Evolutionary conservation across 2,113 vertebrate genomes (phyloP).

Genomic region (Phyllopteryx taeniolatus): DNA sequence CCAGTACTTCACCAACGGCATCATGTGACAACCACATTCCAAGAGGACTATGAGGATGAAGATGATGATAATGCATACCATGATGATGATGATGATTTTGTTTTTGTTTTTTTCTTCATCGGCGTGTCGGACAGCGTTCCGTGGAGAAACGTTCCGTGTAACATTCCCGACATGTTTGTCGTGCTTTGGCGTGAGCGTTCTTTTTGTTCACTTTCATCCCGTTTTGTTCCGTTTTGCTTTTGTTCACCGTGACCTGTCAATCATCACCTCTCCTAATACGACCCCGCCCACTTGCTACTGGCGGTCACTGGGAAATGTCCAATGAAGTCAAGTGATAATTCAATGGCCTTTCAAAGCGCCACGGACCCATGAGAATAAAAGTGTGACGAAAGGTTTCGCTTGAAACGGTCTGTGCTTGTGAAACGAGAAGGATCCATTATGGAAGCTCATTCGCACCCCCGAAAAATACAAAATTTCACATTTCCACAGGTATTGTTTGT

Average conservation of each 20-base stretch:
- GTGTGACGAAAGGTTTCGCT: background rate
- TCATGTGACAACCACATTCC: conserved; percentile 62
- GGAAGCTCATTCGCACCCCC: background rate
- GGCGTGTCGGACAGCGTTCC: background rate
- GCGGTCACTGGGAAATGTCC: background rate
- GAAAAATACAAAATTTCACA: background rate
- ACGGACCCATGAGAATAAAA: background rate
- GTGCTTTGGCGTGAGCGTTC: background rate
- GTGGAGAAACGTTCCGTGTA: background rate
- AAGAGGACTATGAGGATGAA: too few relatives aligned
- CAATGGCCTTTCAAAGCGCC: background rate
- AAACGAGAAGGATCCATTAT: background rate
- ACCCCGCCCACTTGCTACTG: background rate
- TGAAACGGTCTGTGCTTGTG: background rate
- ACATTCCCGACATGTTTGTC: background rate
- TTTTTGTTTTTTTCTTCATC: background rate
- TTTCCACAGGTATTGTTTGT: too few relatives aligned
- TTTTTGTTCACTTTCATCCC: too few relatives aligned
- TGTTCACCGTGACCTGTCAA: background rate
- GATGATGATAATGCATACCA: background rate
- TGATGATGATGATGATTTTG: background rate
- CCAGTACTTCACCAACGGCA: conserved; percentile 98
- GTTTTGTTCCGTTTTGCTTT: background rate
- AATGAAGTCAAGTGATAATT: background rate
- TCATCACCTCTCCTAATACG: background rate